Conservation (phyloP, 2,888 invertebrate species). For the Drosophila rubida region DNA sequence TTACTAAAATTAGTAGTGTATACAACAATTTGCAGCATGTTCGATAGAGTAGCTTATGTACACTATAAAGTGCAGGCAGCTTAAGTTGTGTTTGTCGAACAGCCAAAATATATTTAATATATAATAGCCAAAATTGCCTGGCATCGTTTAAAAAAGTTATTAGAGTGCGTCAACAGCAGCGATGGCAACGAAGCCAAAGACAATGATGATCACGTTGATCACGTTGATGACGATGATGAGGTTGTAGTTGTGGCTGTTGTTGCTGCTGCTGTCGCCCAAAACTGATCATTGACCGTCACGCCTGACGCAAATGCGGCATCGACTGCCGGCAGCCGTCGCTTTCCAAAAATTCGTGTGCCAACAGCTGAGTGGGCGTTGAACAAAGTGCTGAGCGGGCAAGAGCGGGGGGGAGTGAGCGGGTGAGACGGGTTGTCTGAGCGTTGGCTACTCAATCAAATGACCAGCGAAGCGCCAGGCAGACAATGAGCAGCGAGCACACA, state of each 20-base stretch:
- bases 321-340: conserved; percentile 42
- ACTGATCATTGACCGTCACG: conserved; percentile 80
- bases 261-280: conserved; percentile 52
- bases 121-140: conserved; percentile 59
- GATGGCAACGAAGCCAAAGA: conserved; percentile 38
- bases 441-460: conserved; percentile 59
- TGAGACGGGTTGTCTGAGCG: conserved; percentile 32
- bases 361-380: conserved; percentile 55
- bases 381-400: not conserved
- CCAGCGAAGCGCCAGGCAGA: conserved; percentile 55
- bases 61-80: not conserved
- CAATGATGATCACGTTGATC: conserved; percentile 10
- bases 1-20: no score
- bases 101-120: conserved; percentile 49
- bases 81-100: conserved; percentile 44
- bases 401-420: not conserved
- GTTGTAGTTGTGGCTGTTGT: conserved; percentile 27
- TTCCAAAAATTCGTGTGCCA: conserved; percentile 78
- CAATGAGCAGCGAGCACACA: conserved; percentile 24
- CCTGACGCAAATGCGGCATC: conserved; percentile 64
- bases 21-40: not conserved
- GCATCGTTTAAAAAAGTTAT: conserved; percentile 70
- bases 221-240: conserved; percentile 27
- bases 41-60: conserved; percentile 3
- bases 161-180: conserved; percentile 70